Base-by-base conservation (phyloP, 1,140 invertebrate genomes). In the Macrotrachela quadricornifera region DNA sequence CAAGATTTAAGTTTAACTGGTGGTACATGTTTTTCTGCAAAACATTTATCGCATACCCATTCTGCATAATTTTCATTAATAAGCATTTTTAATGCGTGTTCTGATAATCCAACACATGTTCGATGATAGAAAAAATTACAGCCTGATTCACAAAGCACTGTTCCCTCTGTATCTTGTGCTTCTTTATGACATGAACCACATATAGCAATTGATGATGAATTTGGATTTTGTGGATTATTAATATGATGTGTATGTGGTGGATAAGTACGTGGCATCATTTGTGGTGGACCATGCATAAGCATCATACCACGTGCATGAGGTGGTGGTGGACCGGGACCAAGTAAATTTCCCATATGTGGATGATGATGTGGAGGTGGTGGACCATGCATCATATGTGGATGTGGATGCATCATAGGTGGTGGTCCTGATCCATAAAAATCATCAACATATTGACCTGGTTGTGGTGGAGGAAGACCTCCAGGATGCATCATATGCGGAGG, bases 21-120 rank as follows among this genome's bases (percentile, higher is more conserved):
- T 54, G 90, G 87, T 73, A 94, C 88, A 67, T 80, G 85, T 75
- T 92, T 92, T 56, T 82, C 81, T 58, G 77, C 73, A 64, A 91
- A 76, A 76, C 90, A 96, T 72, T 87, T 87, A 75, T 96, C 88
- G 77, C 88, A 96, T 61, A 87, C 88, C 88, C 88, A 95, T 72
- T 94, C 88, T 1, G 88, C 88, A 69, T 87, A 94, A 40, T 92
- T 81, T 75, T 94, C 88, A 56, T 82, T 80, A 14, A 81, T 92
- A 58, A 95, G 73, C 63, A 92, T 74, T 69, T 87, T 82, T 71
- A 82, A 95, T 10, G 88, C 87, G 46, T 80, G 78, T 70, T 94
- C 88, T 56, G 85, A 85, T 47, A 96, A 72, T 57, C 88, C 87
- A 6, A 86, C 88, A 65, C 88, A 96, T 49, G 81, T 79, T 49